phyloP scores from a whole-genome alignment of 1,140 invertebrate genomes.

The Cyclina sinensis region DNA sequence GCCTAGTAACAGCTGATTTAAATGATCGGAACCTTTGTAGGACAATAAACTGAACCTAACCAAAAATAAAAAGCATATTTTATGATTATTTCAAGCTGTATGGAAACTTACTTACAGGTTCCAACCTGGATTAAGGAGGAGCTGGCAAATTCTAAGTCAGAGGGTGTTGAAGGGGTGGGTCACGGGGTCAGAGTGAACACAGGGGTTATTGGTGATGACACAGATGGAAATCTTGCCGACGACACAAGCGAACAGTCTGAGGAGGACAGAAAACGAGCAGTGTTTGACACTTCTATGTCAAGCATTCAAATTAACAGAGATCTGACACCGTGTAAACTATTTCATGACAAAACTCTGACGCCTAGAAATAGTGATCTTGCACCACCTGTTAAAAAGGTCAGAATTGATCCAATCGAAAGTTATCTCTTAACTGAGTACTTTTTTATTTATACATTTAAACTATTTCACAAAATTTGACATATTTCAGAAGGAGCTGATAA shows the following conservation, averaged over 20 bases:
- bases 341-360: slow-evolving; percentile 47
- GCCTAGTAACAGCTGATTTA: too few relatives aligned
- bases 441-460: too few relatives aligned
- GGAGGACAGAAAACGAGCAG: slow-evolving; percentile 68
- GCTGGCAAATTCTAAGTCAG: slow-evolving; percentile 83
- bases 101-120: too few relatives aligned
- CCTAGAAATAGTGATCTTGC: slow-evolving; percentile 51
- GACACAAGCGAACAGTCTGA: slow-evolving; percentile 83
- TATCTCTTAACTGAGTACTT: too few relatives aligned
- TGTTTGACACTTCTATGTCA: slow-evolving; percentile 81
- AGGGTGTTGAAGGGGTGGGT: slow-evolving; percentile 4
- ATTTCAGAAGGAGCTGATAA: too few relatives aligned
- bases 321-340: slow-evolving; percentile 57
- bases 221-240: slow-evolving; percentile 84
- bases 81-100: too few relatives aligned
- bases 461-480: too few relatives aligned
- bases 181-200: background rate
- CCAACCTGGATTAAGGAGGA: slow-evolving; percentile 85
- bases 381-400: background rate
- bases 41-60: too few relatives aligned
- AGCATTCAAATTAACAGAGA: slow-evolving; percentile 84
- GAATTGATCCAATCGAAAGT: background rate
- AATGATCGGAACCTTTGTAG: too few relatives aligned
- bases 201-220: slow-evolving; percentile 57
- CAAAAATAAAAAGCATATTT: too few relatives aligned